These are phyloP conservation scores for Mergus octosetaceus DNA, from an alignment of 2,797 vertebrate genomes.

Conservation along the genomic window DNA sequence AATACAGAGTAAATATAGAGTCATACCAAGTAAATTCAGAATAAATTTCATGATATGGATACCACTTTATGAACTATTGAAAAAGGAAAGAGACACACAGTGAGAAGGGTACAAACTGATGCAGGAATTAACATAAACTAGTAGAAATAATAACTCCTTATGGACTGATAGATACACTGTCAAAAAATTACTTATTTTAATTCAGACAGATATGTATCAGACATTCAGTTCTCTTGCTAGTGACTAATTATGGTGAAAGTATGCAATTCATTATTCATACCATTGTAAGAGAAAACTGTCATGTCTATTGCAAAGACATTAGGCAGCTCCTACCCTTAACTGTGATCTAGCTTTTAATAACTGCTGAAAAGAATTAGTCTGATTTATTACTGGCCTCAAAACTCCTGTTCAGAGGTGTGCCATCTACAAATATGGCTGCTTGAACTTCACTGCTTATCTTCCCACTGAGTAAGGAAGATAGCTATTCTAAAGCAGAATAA, in stretches of 20 bases:
- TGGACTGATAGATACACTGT: not conserved
- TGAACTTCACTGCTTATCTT: not conserved
- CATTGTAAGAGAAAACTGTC: constrained; percentile 1
- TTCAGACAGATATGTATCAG: constrained; percentile 19
- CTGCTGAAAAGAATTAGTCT: not conserved
- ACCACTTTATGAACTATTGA: not conserved
- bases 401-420: not conserved
- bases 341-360: constrained; percentile 15
- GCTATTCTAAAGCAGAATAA: not conserved
- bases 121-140: not conserved
- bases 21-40: not conserved
- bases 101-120: not conserved
- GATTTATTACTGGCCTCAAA: not conserved
- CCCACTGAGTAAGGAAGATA: not conserved
- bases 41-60: not conserved
- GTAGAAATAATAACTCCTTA: not conserved
- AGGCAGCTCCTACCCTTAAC: not conserved
- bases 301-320: not conserved
- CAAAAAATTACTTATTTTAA: constrained; percentile 16
- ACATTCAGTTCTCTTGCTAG: not conserved
- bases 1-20: not conserved
- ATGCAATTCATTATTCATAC: constrained; percentile 28
- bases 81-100: not conserved
- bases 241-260: constrained; percentile 6
- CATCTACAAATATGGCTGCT: not conserved